phyloP scores from a whole-genome alignment of 2,113 vertebrate genomes.

The Oriolus oriolus region DNA sequence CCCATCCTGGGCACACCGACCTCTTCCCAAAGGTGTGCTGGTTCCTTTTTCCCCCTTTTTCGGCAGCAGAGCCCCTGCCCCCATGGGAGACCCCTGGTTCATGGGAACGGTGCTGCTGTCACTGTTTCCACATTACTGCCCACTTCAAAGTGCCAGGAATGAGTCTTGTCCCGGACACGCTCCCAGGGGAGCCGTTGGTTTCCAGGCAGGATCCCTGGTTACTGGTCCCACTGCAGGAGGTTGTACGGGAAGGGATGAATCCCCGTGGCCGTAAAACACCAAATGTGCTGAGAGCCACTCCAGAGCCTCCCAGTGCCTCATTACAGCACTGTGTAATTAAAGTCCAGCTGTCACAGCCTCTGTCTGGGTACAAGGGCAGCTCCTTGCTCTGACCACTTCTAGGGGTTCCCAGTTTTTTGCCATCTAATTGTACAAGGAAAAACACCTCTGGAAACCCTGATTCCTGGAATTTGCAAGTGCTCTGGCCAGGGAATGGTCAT shows the following conservation, averaged over 20 bases:
- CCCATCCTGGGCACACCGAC: neutral
- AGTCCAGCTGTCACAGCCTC: neutral
- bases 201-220: neutral
- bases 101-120: neutral
- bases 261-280: neutral
- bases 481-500: neutral
- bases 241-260: neutral
- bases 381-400: neutral
- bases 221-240: neutral
- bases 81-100: neutral
- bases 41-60: neutral
- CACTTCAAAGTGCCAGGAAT: neutral
- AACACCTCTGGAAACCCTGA: neutral
- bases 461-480: neutral
- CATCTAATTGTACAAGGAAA: neutral
- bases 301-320: neutral
- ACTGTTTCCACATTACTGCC: slow-evolving; percentile 21
- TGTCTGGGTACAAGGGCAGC: neutral
- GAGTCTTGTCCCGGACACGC: neutral
- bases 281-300: neutral
- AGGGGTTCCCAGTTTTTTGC: neutral
- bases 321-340: neutral
- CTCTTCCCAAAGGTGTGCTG: neutral
- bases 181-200: neutral
- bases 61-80: neutral